Base-by-base conservation (phyloP, 2,888 invertebrate species). In the Cheilosia grossa region DNA sequence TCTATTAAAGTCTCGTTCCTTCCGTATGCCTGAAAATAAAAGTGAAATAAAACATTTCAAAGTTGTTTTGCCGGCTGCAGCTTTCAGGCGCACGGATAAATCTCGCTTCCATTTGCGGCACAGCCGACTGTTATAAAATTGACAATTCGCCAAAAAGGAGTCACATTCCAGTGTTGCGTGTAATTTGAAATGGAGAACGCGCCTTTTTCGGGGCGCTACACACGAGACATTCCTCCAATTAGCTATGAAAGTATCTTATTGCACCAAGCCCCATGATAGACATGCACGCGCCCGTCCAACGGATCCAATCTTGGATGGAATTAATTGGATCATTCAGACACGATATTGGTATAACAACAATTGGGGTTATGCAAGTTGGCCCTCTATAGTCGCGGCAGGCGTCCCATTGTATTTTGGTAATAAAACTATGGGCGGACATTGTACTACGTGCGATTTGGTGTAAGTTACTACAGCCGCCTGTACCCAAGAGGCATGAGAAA, bases 271-370 rank as follows among this genome's bases (percentile, higher is more conserved):
- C 21, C 21, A 49, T 51, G 64, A 40, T 40, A 51, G 64, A 64
- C 64, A 24, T 37, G 64, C 40, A 24, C 47, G 17, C 47, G 47
- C n/a, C 40, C 42, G 30, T 27, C 54, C 54, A 54, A 42, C 44
- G 30, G 42, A 44, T 21, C 17, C 67, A 33, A 33, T 56, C 4
- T 69, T 56, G 9, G 56, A 47, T 44, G 33, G 17, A 69, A 56
- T 56, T 69, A 69, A 69, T 69, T 69, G 69, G 69, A 56, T 56
- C 69, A 56, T n/a, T 69, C 44, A 33, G 47, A 69, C 44, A 69
- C 54, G 54, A 67, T 67, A 44, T 30, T 44, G 17, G 7, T 47
- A 3, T 21, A 51, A 37, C 64, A 64, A 64, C 47, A 44, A 44
- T 44, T 49, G 33, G 24, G 37, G 24, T 64, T 64, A 51, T 51